Conservation (phyloP, 2,888 invertebrate species). For the Hartigia nigra region DNA sequence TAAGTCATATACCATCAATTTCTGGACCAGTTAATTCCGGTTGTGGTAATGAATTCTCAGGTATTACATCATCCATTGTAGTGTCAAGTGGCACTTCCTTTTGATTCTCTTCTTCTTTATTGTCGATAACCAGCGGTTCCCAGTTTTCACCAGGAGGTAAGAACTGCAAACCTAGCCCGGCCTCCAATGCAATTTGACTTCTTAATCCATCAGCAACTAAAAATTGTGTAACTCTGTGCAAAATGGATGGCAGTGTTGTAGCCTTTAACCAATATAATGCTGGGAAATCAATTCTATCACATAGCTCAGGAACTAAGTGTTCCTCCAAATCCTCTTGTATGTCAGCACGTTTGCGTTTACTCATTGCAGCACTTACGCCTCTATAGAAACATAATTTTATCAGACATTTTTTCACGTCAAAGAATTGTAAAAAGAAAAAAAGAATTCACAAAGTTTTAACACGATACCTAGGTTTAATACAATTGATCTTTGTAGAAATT, state of each 20-base stretch:
- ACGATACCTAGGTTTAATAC: constrained; percentile 69
- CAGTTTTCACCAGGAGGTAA: constrained; percentile 56
- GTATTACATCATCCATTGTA: constrained; percentile 30
- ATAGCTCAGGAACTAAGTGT: constrained; percentile 89
- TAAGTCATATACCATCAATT: constrained; percentile 40
- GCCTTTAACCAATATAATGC: constrained; percentile 87
- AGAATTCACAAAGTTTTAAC: not conserved
- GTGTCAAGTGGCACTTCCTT: constrained; percentile 29
- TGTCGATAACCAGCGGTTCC: constrained; percentile 45
- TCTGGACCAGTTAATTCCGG: constrained; percentile 35
- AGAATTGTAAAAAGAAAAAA: not conserved
- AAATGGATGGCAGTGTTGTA: constrained; percentile 82
- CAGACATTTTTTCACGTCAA: not conserved
- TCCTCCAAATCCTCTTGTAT: constrained; percentile 72
- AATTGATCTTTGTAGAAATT: constrained; percentile 72
- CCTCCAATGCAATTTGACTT: constrained; percentile 67
- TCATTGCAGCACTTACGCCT: constrained; percentile 49
- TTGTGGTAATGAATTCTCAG: constrained; percentile 21
- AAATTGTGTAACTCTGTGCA: constrained; percentile 80
- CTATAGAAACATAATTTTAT: constrained; percentile 51
- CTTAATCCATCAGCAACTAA: constrained; percentile 81
- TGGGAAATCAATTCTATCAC: constrained; percentile 78
- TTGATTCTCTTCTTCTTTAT: constrained; percentile 26
- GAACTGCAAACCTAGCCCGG: constrained; percentile 60
- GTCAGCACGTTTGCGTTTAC: constrained; percentile 64